phyloP scores from a whole-genome alignment of 1,140 invertebrate species.

The Aphelinus atriplicis region DNA sequence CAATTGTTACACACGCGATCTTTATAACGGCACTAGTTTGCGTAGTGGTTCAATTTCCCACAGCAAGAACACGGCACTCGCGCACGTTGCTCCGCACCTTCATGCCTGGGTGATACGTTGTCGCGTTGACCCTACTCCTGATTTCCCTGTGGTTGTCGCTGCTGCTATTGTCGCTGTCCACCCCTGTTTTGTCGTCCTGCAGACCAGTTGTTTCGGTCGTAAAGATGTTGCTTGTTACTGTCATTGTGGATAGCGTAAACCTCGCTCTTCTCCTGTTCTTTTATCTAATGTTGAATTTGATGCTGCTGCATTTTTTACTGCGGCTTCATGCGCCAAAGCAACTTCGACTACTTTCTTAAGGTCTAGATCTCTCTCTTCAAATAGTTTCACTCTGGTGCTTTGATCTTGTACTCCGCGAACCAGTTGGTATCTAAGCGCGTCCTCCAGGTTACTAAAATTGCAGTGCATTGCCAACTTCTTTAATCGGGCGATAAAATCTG shows the following conservation, averaged over 20 bases:
- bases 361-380: slow-evolving; percentile 23
- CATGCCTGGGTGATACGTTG: too few species aligned
- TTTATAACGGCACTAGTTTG: too few species aligned
- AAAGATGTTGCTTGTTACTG: too few species aligned
- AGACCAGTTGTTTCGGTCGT: too few species aligned
- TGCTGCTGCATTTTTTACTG: slow-evolving; percentile 33
- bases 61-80: too few species aligned
- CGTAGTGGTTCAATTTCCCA: too few species aligned
- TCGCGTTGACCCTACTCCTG: too few species aligned
- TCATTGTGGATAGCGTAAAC: too few species aligned
- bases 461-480: slow-evolving; percentile 46
- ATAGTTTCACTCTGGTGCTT: slow-evolving; percentile 24
- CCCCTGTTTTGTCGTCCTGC: not conserved
- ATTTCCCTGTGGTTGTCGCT: too few species aligned
- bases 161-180: too few species aligned
- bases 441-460: slow-evolving; percentile 36
- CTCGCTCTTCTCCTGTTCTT: not conserved
- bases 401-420: slow-evolving; percentile 34
- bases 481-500: slow-evolving; percentile 46
- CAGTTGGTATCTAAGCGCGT: slow-evolving; percentile 24
- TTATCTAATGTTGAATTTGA: slow-evolving; percentile 7
- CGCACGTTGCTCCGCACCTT: too few species aligned
- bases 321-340: slow-evolving; percentile 26
- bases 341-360: slow-evolving; percentile 21
- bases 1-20: too few species aligned